Base-by-base conservation (phyloP, 2,888 invertebrate species). In the Eucera pruinosa region DNA sequence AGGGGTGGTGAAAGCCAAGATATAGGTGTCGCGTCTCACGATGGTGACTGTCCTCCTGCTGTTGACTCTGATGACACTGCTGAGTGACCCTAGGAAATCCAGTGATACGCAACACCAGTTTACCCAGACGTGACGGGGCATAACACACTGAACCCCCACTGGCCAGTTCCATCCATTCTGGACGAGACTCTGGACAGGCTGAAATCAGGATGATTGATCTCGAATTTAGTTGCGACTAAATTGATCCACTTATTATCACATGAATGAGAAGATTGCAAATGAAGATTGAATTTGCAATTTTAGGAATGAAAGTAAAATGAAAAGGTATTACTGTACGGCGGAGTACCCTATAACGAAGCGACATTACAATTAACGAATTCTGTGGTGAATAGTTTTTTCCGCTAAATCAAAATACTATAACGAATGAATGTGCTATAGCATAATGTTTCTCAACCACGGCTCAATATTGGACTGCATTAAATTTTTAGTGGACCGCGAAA, bases 1-100 rank as follows among this genome's bases (percentile, higher is more conserved):
- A 95, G 78, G 94, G 93, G 50, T 94, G 94, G 82, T 94, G 94
- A 90, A 95, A 95, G 61, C 95, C 95, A 2, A 95, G 93, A 87
- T 95, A 95, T 54, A 95, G 92, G 85, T 95, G 95, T 86, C 94
- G 93, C 41, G 91, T 91, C 58, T 92, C 92, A 15, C 86, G 86
- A 76, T 90, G 89, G 83, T 86, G 87, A 47, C 64, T 71, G 41
- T 76, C 83, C 54, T 65, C 76, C 39, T 77, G 75, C 41, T 81
- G 78, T 75, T 71, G 75, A 62, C 72, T 82, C 79, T 86, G 84
- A 71, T 85, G 86, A 73, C 82, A 81, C 78, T 87, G 87, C 71
- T 81, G 86, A 78, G 88, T 87, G 79, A 90, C 89, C 78, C 87
- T 85, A 11, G 91, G 92, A 84, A 89, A 91, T 65, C 93, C 93